Base-by-base conservation (phyloP, 2,113 vertebrate genomes). In the Aspidoscelis tigris region DNA sequence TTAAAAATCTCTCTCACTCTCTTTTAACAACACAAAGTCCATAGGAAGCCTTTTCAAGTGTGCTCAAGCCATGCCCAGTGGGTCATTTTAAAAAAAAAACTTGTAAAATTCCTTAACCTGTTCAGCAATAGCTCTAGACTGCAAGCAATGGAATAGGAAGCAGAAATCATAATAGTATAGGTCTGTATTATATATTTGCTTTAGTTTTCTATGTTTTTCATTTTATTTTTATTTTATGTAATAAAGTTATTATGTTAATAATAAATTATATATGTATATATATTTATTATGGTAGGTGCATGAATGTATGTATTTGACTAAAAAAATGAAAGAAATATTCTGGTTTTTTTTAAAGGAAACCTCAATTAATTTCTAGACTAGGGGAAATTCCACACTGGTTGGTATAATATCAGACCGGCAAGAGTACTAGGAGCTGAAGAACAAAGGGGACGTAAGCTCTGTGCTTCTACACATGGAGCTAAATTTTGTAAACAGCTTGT, bases 11-110 rank as follows among this genome's bases (percentile, higher is more conserved):
- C 85, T 79, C 61, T 89, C 77, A 76, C 64, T 91, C 80, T 78
- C 33, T 83, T 83, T 82, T 83, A 61, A 90, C 87, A 84, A 89
- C 89, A 89, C 88, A 84, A 20, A 84, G 92, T 87, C 88, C 89
- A 88, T 90, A 86, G 85, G 86, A 92, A 93, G 89, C 85, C 78
- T 92, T 83, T 86, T 87, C 78, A 84, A 87, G 82, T 78, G 68
- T 0, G 39, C 84, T 86, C 84, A 93, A 89, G 69, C 72, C 81
- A 81, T 91, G 87, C 86, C 76, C 89, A 89, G 75, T 88, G 86
- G 72, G n/a, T 44, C 80, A 82, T 93, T 89, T 83, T 84, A 84
- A 90, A 92, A 86, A 39, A 92, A 86, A 41, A 70, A 0, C 88
- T 90, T 86, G 73, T 20, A 83, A 86, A 82, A 64, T 90, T 88